A percentile compares a stretch with the other conserved stretches of the same genome.
phyloP scores from a whole-genome alignment of 1,140 invertebrate species.

The Ips nitidus region DNA sequence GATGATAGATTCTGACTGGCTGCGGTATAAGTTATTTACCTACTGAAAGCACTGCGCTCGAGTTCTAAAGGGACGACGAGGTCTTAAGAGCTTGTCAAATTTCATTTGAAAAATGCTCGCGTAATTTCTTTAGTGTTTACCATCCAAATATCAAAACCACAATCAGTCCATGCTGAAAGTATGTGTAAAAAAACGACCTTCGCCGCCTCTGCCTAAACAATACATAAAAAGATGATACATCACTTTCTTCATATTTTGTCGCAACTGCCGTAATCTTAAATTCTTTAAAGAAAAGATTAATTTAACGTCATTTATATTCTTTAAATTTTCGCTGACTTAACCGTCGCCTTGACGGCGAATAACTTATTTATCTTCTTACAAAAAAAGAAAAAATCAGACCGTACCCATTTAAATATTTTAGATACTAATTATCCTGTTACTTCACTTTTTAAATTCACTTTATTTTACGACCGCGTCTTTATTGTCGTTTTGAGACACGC shows the following conservation, averaged over 20 bases:
- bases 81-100: too few species aligned
- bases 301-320: conserved; percentile 28
- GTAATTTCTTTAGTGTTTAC: too few species aligned
- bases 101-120: too few species aligned
- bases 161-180: too few species aligned
- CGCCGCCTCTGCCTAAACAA: neutral
- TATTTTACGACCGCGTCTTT: conserved; percentile 15
- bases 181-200: too few species aligned
- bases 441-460: conserved; percentile 28
- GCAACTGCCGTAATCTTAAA: conserved; percentile 13
- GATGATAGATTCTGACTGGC: conserved; percentile 16
- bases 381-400: conserved; percentile 25
- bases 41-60: conserved; percentile 1
- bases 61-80: too few species aligned
- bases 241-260: neutral
- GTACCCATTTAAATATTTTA: conserved; percentile 31
- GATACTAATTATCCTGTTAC: conserved; percentile 27
- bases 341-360: conserved; percentile 21
- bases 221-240: conserved; percentile 1
- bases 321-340: conserved; percentile 20
- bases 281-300: conserved; percentile 23
- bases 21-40: conserved; percentile 6
- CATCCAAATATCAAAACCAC: too few species aligned
- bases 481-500: conserved; percentile 20
- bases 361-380: conserved; percentile 32